Conservation (phyloP, 2,113 vertebrate species). For the Phoenicopterus ruber region DNA sequence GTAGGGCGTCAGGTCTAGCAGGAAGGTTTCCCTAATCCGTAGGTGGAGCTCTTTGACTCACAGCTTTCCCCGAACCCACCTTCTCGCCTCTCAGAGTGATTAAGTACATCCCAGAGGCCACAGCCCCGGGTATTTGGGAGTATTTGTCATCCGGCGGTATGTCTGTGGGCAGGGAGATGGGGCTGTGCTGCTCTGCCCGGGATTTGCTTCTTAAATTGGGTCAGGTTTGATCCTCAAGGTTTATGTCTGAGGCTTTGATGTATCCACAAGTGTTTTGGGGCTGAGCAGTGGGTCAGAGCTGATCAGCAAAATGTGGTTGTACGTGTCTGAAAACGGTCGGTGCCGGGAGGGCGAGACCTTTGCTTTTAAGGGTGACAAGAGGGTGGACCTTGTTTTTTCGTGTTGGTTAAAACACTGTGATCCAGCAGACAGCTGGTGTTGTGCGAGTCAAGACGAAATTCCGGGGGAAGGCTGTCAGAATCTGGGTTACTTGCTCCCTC, state of each 20-base stretch:
- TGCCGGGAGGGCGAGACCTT: not conserved
- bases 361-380: not conserved
- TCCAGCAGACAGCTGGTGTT: rapidly evolving
- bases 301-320: not conserved
- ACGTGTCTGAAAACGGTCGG: rapidly evolving
- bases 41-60: not conserved
- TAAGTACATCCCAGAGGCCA: not conserved
- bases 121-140: rapidly evolving
- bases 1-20: rapidly evolving
- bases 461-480: not conserved
- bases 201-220: not conserved
- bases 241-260: not conserved
- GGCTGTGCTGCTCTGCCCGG: not conserved
- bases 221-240: rapidly evolving
- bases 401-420: rapidly evolving
- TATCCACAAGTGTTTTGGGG: rapidly evolving
- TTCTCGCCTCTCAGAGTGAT: not conserved
- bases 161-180: not conserved
- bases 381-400: rapidly evolving
- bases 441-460: rapidly evolving
- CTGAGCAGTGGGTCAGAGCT: not conserved
- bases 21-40: not conserved
- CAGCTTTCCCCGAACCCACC: not conserved
- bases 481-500: not conserved
- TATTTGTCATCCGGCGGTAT: rapidly evolving